Evolutionary conservation across 2,797 vertebrate species (phyloP).

Genomic region (Thripadectes ignobilis): DNA sequence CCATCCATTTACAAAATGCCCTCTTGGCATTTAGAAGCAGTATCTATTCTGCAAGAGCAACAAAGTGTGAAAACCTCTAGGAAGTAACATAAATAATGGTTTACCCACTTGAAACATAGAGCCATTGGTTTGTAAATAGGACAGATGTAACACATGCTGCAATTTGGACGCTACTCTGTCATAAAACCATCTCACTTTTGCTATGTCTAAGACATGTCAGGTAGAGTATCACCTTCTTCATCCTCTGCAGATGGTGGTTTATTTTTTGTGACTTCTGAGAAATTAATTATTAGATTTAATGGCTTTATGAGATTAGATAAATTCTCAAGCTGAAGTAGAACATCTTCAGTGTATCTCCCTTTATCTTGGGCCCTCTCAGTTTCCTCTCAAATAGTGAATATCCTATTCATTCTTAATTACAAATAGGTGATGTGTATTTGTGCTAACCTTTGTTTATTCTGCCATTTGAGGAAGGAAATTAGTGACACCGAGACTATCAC

Average conservation of each 20-base stretch:
- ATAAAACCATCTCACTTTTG: not conserved
- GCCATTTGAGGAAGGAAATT: not conserved
- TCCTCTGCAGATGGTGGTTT: not conserved
- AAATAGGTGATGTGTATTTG: not conserved
- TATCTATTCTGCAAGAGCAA: slow-evolving; percentile 40
- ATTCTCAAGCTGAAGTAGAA: not conserved
- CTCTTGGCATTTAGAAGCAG: not conserved
- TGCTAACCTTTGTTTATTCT: slow-evolving; percentile 6
- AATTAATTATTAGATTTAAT: not conserved
- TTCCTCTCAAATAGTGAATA: not conserved
- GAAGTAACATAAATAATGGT: slow-evolving; percentile 20
- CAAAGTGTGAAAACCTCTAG: slow-evolving; percentile 31
- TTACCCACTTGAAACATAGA: not conserved
- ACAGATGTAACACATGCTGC: not conserved
- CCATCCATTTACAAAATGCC: slow-evolving; percentile 23
- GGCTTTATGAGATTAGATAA: not conserved
- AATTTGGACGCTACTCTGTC: not conserved
- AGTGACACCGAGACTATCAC: not conserved
- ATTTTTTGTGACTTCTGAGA: not conserved
- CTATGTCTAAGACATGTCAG: not conserved
- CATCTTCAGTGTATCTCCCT: not conserved
- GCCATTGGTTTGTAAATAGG: slow-evolving; percentile 18
- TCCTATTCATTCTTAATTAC: not conserved
- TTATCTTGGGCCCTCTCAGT: not conserved
- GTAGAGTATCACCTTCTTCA: not conserved